Evolutionary conservation across 2,888 invertebrate genomes (phyloP).

Genomic region (Cheiracanthium punctorium): DNA sequence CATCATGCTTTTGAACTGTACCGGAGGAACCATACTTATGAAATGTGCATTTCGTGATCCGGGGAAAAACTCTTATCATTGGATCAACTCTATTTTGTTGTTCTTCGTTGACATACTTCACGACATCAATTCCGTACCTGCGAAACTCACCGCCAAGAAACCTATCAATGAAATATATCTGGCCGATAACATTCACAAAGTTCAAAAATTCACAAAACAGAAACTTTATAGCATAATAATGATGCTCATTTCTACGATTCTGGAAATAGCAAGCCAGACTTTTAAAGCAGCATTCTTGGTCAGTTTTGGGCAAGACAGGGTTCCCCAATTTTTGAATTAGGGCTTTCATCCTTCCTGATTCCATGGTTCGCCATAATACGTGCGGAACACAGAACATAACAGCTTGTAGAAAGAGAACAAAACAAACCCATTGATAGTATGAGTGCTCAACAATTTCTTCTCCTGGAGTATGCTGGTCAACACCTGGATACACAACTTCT

Average conservation of each 20-base stretch:
- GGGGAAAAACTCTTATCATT: slow-evolving; percentile 72
- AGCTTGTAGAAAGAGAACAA: slow-evolving; percentile 74
- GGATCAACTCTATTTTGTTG: slow-evolving; percentile 72
- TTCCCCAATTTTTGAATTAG: slow-evolving; percentile 71
- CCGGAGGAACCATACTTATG: slow-evolving; percentile 73
- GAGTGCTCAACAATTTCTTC: slow-evolving; percentile 71
- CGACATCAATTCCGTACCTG: slow-evolving; percentile 72
- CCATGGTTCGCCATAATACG: slow-evolving; percentile 73
- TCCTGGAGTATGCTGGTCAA: slow-evolving; percentile 76
- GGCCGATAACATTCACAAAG: slow-evolving; percentile 72
- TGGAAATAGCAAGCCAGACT: slow-evolving; percentile 71
- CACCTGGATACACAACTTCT: slow-evolving; percentile 72
- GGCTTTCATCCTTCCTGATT: slow-evolving; percentile 70
- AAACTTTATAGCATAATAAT: slow-evolving; percentile 71
- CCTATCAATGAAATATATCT: slow-evolving; percentile 72
- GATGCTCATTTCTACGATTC: slow-evolving; percentile 63
- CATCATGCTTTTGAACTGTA: slow-evolving; percentile 73
- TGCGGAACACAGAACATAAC: slow-evolving; percentile 74
- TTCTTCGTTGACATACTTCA: slow-evolving; percentile 71
- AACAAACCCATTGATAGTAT: slow-evolving; percentile 75
- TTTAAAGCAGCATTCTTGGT: slow-evolving; percentile 47
- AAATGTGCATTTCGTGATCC: slow-evolving; percentile 73
- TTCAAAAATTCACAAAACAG: slow-evolving; percentile 72
- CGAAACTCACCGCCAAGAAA: slow-evolving; percentile 72
- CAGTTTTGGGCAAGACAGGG: slow-evolving; percentile 68